phyloP scores from a whole-genome alignment of 1,140 invertebrate genomes.

The Limonius californicus region DNA sequence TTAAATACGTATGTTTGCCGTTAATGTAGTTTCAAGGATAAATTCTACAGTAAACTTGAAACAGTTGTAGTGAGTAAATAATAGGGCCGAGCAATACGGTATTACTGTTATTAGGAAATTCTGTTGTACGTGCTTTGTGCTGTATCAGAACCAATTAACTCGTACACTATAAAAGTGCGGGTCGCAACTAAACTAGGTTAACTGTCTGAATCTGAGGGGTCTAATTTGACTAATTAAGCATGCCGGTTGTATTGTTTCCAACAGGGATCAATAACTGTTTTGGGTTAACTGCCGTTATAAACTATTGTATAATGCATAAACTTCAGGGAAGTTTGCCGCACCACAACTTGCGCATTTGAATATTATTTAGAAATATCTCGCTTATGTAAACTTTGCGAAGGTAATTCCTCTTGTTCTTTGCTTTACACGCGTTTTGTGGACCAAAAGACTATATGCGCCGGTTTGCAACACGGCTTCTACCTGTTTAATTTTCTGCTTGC shows the following conservation, averaged over 20 bases:
- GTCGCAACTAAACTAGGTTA: conserved; percentile 12
- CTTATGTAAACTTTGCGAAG: neutral
- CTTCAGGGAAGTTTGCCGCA: neutral
- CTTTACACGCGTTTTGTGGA: too few relatives aligned
- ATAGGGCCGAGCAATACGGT: neutral
- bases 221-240: conserved; percentile 14
- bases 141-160: conserved; percentile 11
- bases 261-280: conserved; percentile 14
- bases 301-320: conserved; percentile 15
- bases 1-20: too few relatives aligned
- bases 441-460: too few relatives aligned
- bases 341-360: conserved; percentile 4
- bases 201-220: conserved; percentile 9
- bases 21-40: too few relatives aligned
- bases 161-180: conserved; percentile 1
- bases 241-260: conserved; percentile 11
- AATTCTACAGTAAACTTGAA: too few relatives aligned
- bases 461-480: too few relatives aligned
- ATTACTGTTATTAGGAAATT: neutral
- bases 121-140: conserved; percentile 5
- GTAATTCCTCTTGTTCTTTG: neutral
- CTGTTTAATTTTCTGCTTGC: too few relatives aligned
- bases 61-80: neutral
- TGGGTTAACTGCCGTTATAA: conserved; percentile 14
- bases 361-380: conserved; percentile 3